These are phyloP conservation scores for Dipodomys spectabilis DNA, from an alignment of 2,113 vertebrate genomes.

Conservation along the genomic window DNA sequence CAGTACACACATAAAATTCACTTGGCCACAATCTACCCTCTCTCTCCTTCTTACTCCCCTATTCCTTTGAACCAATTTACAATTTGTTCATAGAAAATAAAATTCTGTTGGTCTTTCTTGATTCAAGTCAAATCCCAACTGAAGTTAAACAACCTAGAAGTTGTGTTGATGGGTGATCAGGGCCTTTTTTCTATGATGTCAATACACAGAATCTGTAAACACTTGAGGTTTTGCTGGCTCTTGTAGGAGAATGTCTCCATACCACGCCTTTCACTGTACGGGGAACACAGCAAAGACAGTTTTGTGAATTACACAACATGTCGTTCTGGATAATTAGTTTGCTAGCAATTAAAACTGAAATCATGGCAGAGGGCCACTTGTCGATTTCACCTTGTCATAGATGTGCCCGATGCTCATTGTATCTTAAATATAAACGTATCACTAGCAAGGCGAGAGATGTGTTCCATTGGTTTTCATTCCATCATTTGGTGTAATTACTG, in stretches of 20 bases:
- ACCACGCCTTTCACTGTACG: conserved; percentile 70
- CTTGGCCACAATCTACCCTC: too few relatives aligned
- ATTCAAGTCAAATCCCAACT: conserved; percentile 32
- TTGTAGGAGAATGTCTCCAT: conserved; percentile 73
- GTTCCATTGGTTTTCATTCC: conserved; percentile 71
- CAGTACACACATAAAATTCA: too few relatives aligned
- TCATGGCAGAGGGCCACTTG: conserved; percentile 84
- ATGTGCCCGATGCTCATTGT: conserved; percentile 72
- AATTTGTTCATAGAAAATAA: not conserved
- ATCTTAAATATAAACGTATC: conserved; percentile 85
- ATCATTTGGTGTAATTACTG: conserved; percentile 88
- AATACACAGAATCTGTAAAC: not conserved
- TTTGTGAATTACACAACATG: conserved; percentile 79
- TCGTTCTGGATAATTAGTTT: conserved; percentile 85
- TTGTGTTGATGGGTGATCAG: not conserved
- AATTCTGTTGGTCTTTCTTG: not conserved
- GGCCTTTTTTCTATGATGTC: not conserved
- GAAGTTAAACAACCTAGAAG: not conserved
- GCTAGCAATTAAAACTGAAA: conserved; percentile 88
- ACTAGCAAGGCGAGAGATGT: conserved; percentile 80
- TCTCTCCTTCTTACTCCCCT: too few relatives aligned
- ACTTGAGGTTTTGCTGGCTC: not conserved
- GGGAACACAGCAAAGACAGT: conserved; percentile 69
- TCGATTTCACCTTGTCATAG: conserved; percentile 85
- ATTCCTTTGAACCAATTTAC: too few relatives aligned